Evolutionary conservation across 2,113 vertebrate genomes (phyloP).

Genomic region (Cettia cetti): DNA sequence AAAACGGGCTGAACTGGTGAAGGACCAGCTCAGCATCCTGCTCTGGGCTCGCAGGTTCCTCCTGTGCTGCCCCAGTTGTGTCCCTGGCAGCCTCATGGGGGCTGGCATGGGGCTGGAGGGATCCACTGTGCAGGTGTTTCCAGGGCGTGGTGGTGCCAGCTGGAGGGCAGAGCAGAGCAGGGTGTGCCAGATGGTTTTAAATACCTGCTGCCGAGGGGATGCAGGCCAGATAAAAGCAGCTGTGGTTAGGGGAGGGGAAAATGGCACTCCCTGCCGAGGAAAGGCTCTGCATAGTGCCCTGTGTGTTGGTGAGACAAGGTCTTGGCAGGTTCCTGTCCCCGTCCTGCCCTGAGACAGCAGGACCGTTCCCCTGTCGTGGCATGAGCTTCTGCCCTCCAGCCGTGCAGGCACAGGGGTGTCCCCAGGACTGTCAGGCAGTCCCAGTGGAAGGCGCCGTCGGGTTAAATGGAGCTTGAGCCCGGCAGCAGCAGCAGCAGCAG

Average conservation of each 20-base stretch:
- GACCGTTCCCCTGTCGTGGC: rapidly evolving
- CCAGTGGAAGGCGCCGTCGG: neutral
- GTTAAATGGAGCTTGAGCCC: neutral
- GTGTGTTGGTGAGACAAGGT: neutral
- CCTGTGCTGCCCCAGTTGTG: neutral
- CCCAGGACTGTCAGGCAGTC: neutral
- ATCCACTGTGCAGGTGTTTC: neutral
- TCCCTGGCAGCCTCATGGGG: neutral
- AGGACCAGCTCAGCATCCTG: neutral
- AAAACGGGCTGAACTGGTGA: neutral
- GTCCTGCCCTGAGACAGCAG: neutral
- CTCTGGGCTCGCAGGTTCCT: neutral
- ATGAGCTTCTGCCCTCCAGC: neutral
- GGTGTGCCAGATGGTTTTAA: neutral
- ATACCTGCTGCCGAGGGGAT: neutral
- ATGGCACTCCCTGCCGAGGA: neutral
- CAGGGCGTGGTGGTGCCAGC: neutral
- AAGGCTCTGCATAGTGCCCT: neutral
- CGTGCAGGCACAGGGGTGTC: neutral
- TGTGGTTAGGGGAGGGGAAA: neutral
- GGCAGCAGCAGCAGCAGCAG: neutral
- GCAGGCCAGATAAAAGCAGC: neutral
- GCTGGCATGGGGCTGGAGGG: neutral
- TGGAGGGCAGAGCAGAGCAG: neutral
- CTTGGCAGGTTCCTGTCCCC: neutral